Evolutionary conservation across 2,797 vertebrate species (phyloP), one percentile per base, ranked within the genome.

Genomic region (Sebastes matsubarae): DNA sequence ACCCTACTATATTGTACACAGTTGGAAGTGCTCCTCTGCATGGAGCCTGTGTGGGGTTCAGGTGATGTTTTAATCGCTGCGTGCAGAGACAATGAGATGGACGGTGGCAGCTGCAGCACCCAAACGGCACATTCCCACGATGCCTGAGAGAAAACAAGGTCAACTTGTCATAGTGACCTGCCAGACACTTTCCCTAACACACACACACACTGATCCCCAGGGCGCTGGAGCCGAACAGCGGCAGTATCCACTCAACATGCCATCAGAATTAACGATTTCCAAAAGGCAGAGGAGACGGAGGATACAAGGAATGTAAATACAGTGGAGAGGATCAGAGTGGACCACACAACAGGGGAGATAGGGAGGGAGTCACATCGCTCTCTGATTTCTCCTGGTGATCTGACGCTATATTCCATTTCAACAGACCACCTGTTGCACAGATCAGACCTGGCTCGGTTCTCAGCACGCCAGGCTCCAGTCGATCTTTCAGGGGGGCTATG

Each of bases 51-150:
- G 42, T 14, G 54, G 46, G 16, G 10, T 80, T 84, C 84, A 87
- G 87, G 93, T 91, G 85, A 89, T 86, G 59, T 79, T 86, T 71
- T 72, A 75, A 68, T 67, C 64, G 66, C 80, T 71, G 63, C 58
- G 29, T 82, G 67, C 80, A 59, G 67, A 80, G 38, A 91, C 88
- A 91, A 86, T 70, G 72, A 81, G 92, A 94, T 14, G 5, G 90
- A 89, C 85, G 27, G 90, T 22, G 73, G 82, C 94, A 94, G 94
- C 92, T 93, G 94, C 82, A 81, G 80, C 82, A 75, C 29, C 79
- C 87, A 80, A 83, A 86, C 73, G 77, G 67, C 63, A 81, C 88
- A 90, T 93, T 94, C 92, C 84, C 90, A 90, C 75, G 68, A 88
- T 89, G 86, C 82, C 89, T 59, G 68, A 71, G 85, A 82, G 83